Base-by-base conservation (phyloP, 2,113 vertebrate genomes). In the Crotalus viridis region DNA sequence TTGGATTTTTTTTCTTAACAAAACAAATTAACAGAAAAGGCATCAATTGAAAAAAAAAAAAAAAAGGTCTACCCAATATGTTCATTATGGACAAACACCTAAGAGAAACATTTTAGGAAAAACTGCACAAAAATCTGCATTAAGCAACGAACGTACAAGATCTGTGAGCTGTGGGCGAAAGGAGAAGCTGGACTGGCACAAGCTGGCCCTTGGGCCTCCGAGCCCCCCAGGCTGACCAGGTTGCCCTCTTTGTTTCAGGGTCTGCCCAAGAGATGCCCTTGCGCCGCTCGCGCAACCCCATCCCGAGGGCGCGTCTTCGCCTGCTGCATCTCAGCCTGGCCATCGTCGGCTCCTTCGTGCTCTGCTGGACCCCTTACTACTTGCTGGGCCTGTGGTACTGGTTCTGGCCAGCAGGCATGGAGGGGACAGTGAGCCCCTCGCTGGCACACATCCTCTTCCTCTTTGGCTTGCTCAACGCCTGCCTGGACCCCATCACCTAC, bases 291-390 rank as follows among this genome's bases (percentile, higher is more conserved):
- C 94, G 90, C 69, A 96, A 97, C 93, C 97, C 96, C 90, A 95
- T 94, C 54, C 97, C 97, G 0, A 90, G 74, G 3, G 97, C 97
- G 0, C 89, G 93, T 74, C 96, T 97, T 88, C 21, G 94, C n/a
- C 95, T 94, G 90, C 94, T 97, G 93, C n/a, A 74, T 88, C 97
- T 97, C 95, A 97, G 97, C 87, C 90, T 97, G 57, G 95, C 96
- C 93, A 95, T 98, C 1, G 96, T 98, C 28, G 93, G 96, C 95
- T 97, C 97, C 89, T 98, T 97, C 89, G 64, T 98, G 88, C 92
- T 98, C 96, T 98, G 97, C 95, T 97, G 97, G 97, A 97, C 96
- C 0, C 97, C 97, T 43, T 97, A 98, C 92, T 97, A 98, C 95
- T 94, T 97, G 89, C 96, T 97, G 89, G 97, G 97, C 43, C 96